Percentiles rank a stretch among this genome's conserved stretches.
Conservation (phyloP, 2,888 invertebrate species). For the Aphrophora alni region DNA sequence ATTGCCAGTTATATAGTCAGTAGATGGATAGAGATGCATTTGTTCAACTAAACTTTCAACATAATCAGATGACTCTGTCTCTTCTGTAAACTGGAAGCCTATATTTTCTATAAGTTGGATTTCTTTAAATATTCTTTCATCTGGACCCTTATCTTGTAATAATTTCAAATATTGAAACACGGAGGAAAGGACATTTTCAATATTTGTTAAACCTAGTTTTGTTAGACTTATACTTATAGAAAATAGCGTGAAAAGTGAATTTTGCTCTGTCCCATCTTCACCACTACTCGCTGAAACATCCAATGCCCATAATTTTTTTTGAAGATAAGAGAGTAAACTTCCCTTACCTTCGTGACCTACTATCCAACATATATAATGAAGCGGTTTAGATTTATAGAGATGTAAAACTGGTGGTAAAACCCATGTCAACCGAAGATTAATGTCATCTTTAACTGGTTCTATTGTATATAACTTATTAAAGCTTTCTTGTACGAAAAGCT, state of each 20-base stretch:
- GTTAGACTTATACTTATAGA: constrained; percentile 77
- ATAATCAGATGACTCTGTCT: constrained; percentile 74
- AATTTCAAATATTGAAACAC: constrained; percentile 82
- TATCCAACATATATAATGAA: constrained; percentile 78
- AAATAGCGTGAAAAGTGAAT: constrained; percentile 71
- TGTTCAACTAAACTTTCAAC: constrained; percentile 78
- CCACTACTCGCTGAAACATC: constrained; percentile 74
- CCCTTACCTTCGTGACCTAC: constrained; percentile 87
- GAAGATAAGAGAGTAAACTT: constrained; percentile 78
- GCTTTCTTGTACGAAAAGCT: constrained; percentile 66
- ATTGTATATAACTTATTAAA: constrained; percentile 76
- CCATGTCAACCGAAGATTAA: constrained; percentile 69
- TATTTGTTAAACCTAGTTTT: constrained; percentile 73
- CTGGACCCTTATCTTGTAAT: constrained; percentile 70
- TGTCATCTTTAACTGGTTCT: constrained; percentile 75
- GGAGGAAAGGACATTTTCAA: constrained; percentile 74
- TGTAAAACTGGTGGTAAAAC: constrained; percentile 66
- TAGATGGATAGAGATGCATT: constrained; percentile 81
- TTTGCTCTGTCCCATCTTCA: constrained; percentile 77
- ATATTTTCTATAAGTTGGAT: constrained; percentile 77
- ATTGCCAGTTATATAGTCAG: constrained; percentile 79
- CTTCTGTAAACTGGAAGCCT: constrained; percentile 66
- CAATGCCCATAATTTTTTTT: constrained; percentile 79
- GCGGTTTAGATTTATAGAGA: constrained; percentile 77
- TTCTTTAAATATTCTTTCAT: constrained; percentile 73